Conservation (phyloP, 2,113 vertebrate species). For the Oriolus oriolus region DNA sequence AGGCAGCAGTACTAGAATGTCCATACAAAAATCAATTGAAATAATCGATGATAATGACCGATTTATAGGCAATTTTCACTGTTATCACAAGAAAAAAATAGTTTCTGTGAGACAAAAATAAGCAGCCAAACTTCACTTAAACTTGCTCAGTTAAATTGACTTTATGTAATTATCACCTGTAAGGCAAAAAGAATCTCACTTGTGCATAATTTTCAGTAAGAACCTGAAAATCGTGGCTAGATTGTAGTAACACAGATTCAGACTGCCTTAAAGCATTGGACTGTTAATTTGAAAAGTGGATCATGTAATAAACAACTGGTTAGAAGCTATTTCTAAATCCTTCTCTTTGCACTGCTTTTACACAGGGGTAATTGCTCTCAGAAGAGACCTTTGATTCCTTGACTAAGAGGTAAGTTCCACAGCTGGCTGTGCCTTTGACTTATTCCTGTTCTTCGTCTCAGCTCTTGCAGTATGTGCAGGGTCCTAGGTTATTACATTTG, state of each 20-base stretch:
- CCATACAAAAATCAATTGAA: not conserved
- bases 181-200: not conserved
- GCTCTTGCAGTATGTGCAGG: not conserved
- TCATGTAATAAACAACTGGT: not conserved
- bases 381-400: not conserved
- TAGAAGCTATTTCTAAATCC: not conserved
- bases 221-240: not conserved
- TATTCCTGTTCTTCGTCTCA: not conserved
- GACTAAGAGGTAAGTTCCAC: not conserved
- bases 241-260: not conserved
- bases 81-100: not conserved
- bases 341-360: slow-evolving; percentile 7
- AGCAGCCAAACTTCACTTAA: not conserved
- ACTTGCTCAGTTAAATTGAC: not conserved
- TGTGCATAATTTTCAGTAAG: not conserved
- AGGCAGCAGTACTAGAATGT: not conserved
- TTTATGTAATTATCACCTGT: not conserved
- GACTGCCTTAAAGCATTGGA: not conserved
- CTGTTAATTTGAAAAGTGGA: not conserved
- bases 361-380: not conserved
- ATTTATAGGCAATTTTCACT: not conserved
- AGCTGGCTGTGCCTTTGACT: not conserved
- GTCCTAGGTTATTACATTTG: not conserved
- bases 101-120: not conserved
- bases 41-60: not conserved